A percentile compares a stretch with the other conserved stretches of the same genome.
Evolutionary conservation across 2,113 vertebrate genomes (phyloP).

Genomic region (Gavia stellata): DNA sequence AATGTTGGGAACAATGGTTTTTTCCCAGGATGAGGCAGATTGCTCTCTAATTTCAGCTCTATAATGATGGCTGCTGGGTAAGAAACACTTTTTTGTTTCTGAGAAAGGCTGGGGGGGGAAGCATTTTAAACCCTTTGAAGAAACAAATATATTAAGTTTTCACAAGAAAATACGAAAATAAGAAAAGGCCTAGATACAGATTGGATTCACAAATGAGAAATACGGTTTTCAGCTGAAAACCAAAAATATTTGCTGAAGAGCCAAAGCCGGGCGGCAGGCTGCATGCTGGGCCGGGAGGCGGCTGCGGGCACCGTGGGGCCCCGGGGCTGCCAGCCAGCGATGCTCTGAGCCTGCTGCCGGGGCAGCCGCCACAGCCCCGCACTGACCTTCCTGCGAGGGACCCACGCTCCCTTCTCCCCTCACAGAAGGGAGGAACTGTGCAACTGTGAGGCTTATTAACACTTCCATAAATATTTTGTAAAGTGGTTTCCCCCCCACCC

Average conservation of each 20-base stretch:
- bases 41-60: neutral
- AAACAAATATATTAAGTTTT: neutral
- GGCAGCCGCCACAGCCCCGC: neutral
- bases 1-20: neutral
- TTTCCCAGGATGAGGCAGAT: neutral
- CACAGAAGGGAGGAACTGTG: neutral
- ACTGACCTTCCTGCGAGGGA: neutral
- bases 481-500: neutral
- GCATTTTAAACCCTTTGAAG: neutral
- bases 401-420: neutral
- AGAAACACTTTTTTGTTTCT: neutral
- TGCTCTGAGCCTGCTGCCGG: neutral
- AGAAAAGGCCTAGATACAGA: neutral
- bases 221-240: neutral
- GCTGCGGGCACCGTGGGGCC: neutral
- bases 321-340: neutral
- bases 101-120: neutral
- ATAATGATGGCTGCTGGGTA: neutral
- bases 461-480: neutral
- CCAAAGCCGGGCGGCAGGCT: neutral
- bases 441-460: neutral
- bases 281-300: accelerated
- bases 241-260: neutral
- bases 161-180: neutral
- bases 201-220: neutral